Evolutionary conservation across 2,888 invertebrate species (phyloP).

Genomic region (Sphinx pinastri): DNA sequence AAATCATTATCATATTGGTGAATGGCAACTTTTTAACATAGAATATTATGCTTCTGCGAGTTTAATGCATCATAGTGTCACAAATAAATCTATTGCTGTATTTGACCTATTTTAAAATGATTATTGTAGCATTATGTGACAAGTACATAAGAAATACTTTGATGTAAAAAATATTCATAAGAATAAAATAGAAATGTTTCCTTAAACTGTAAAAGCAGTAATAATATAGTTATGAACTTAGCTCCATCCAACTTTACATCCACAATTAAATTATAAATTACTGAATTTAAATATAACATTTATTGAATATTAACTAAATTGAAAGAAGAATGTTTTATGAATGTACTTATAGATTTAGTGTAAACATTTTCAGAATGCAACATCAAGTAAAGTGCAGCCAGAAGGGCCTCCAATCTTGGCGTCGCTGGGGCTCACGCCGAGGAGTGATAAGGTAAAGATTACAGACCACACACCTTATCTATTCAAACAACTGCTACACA

Average conservation of each 20-base stretch:
- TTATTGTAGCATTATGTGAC: too few species aligned
- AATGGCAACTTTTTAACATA: background rate
- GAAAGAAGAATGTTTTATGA: background rate
- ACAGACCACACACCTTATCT: slow-evolving; percentile 41
- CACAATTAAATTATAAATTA: too few species aligned
- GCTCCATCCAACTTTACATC: too few species aligned
- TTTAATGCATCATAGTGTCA: background rate
- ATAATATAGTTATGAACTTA: too few species aligned
- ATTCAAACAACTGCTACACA: slow-evolving; percentile 37
- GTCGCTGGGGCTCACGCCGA: slow-evolving; percentile 79
- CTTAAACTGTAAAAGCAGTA: too few species aligned
- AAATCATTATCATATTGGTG: background rate
- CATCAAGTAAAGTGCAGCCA: slow-evolving; percentile 66
- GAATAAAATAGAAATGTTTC: too few species aligned
- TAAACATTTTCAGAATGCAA: slow-evolving; percentile 63
- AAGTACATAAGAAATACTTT: too few species aligned
- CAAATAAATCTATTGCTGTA: background rate
- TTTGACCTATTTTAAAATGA: background rate
- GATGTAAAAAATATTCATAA: too few species aligned
- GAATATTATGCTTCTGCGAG: background rate
- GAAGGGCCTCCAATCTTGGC: slow-evolving; percentile 82
- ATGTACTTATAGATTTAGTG: background rate
- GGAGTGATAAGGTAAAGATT: slow-evolving; percentile 82
- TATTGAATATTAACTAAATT: background rate
- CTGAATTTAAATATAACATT: background rate